Conservation (phyloP, 1,140 invertebrate species). For the Oryzaephilus surinamensis region DNA sequence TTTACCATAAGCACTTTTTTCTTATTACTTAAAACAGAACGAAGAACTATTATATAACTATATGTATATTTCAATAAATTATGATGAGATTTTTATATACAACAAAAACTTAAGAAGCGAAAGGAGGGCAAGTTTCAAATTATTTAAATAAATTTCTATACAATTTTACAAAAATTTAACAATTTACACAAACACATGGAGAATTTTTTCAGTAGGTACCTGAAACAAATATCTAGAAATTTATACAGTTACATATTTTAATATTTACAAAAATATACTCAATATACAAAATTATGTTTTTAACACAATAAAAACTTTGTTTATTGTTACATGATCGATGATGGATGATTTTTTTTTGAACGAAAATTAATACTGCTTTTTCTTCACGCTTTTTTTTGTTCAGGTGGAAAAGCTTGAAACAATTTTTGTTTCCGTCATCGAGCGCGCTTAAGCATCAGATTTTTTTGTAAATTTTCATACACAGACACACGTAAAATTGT, state of each 20-base stretch:
- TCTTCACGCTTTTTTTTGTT: too few species aligned
- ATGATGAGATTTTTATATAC: constrained; percentile 19
- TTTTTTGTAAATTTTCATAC: constrained; percentile 10
- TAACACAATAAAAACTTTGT: background rate
- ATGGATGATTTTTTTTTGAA: constrained; percentile 18
- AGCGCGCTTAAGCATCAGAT: constrained; percentile 11
- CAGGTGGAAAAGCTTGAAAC: too few species aligned
- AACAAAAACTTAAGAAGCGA: too few species aligned
- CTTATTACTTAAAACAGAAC: too few species aligned
- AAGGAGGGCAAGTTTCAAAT: constrained; percentile 17
- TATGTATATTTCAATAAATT: background rate
- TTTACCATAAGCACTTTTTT: too few species aligned
- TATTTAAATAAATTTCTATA: background rate
- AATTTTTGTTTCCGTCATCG: too few species aligned
- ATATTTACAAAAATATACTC: constrained; percentile 13
- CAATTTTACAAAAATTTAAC: constrained; percentile 19
- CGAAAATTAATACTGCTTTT: constrained; percentile 20
- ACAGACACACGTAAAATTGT: constrained; percentile 15
- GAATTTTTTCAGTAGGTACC: constrained; percentile 20
- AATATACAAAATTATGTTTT: constrained; percentile 15
- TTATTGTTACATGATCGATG: too few species aligned
- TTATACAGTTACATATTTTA: constrained; percentile 15
- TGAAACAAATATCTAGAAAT: constrained; percentile 16
- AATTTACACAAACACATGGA: constrained; percentile 22
- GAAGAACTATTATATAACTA: background rate